phyloP scores from a whole-genome alignment of 2,888 invertebrate species.

The Chloromyia formosa region DNA sequence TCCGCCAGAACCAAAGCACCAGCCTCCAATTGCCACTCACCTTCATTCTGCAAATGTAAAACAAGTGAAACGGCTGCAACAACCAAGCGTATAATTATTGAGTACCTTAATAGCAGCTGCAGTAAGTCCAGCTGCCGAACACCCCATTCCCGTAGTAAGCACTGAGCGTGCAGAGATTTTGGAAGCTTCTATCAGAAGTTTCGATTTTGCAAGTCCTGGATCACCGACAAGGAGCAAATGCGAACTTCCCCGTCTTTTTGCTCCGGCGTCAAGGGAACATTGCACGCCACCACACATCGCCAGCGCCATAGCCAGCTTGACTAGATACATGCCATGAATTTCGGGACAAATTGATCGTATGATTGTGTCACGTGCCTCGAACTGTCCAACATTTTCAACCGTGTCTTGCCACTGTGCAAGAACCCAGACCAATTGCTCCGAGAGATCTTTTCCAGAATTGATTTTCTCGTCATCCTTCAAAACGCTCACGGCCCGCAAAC shows the following conservation, averaged over 20 bases:
- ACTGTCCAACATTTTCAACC: constrained; percentile 69
- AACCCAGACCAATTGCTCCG: constrained; percentile 49
- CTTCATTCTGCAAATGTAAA: constrained; percentile 72
- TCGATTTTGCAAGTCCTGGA: constrained; percentile 90
- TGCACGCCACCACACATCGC: constrained; percentile 65
- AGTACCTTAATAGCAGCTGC: constrained; percentile 84
- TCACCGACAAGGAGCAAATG: constrained; percentile 89
- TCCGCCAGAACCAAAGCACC: constrained; percentile 89
- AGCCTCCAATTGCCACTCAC: constrained; percentile 90
- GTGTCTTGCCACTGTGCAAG: constrained; percentile 52
- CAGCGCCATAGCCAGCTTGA: constrained; percentile 85
- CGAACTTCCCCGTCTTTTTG: constrained; percentile 75
- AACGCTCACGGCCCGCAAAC: constrained; percentile 64
- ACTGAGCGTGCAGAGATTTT: constrained; percentile 71
- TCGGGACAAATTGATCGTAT: constrained; percentile 85
- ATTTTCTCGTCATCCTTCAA: constrained; percentile 74
- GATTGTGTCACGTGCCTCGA: constrained; percentile 80
- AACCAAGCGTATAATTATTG: background rate
- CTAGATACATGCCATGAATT: constrained; percentile 83
- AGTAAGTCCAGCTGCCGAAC: constrained; percentile 87
- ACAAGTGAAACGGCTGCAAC: no score
- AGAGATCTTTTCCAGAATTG: constrained; percentile 76
- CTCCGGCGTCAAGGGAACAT: constrained; percentile 59
- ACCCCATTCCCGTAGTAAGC: constrained; percentile 85
- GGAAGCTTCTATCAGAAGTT: constrained; percentile 76